Evolutionary conservation across 2,888 invertebrate genomes (phyloP), one percentile per base, ranked within the genome.

Genomic region (Acronicta leporina): DNA sequence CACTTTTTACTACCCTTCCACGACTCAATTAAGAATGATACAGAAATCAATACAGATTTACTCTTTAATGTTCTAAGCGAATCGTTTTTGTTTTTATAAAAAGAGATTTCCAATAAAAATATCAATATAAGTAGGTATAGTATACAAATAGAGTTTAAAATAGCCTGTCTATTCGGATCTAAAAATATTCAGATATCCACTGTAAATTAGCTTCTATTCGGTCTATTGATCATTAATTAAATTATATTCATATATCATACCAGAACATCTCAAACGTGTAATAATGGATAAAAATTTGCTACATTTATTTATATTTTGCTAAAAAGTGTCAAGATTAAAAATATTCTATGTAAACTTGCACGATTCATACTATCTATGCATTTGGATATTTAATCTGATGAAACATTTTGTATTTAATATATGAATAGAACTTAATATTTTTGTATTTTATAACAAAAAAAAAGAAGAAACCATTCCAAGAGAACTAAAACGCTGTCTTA

Each of bases 401-500:
- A 20, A 45, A 51, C 15, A 44, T 20, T 33, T 57, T 55, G 67
- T 67, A 44, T 56, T 48, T 67, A 65, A 68, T 73, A 74, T 72
- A 64, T 75, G 72, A 72, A 75, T 73, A 79, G 70, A 77, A 73
- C 43, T 69, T 38, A 52, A 56, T 50, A 56, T 67, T 66, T 61
- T 65, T 71, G 67, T 58, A 65, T 72, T 78, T 79, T 50, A 63
- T 68, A 71, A 71, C 62, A 72, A 72, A 74, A 72, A 72, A 74
- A 72, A 75, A 58, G 70, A 79, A 63, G 57, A 62, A 76, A 84
- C 87, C 88, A 89, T 85, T 79, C 58, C 80, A 87, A 90, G 88
- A 89, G 73, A 91, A 90, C 89, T 89, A 90, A 89, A 90, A 90
- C 90, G 89, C 82, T 89, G 79, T 88, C 90, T 90, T 88, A 78